Base-by-base conservation (phyloP, 2,113 vertebrate species). In the Siphamia tubifer region DNA sequence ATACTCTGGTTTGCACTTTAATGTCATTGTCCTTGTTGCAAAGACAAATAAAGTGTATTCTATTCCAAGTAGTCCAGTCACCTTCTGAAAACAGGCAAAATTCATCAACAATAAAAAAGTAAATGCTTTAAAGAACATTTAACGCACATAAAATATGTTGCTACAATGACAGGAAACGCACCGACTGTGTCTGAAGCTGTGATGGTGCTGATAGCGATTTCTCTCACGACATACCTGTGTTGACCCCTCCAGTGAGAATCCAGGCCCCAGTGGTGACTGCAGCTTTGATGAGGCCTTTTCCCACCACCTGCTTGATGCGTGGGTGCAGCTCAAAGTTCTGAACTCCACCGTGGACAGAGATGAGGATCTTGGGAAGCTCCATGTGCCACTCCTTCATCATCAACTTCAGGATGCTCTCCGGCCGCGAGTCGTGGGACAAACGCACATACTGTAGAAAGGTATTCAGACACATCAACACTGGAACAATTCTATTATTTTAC, bases 371-470 rank as follows among this genome's bases (percentile, higher is more conserved):
- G 8, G 98, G 98, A 82, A 99, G 94, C 85, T 99, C 98, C 96
- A 99, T 98, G 70, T 99, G 96, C 98, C 98, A 99, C 83, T 99
- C 96, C 88, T 96, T 98, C 74, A 99, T 92, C 93, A 99, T 94
- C 74, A 99, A 94, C 78, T 95, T 92, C 56, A 99, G 91, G 86
- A 98, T 91, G 81, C 91, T 92, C 88, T 99, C 98, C n/a, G 98
- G 96, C 71, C 92, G 95, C 0, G 96, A 93, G 91, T 99, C 96
- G 57, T 96, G 92, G 12, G 98, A 98, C 70, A 99, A 82, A 49
- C 98, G 93, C 52, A 93, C 94, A 91, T 98, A 99, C 98, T 99
- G 83, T 63, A 43, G 13, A 43, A 56, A 6, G 3, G 20, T 8
- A 19, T 7, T 34, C 5, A 30, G 6, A 15, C 20, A 2, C 6